These are phyloP conservation scores for Stomatorhinus ivindoensis DNA, from an alignment of 2,113 vertebrate species.

Conservation along the genomic window DNA sequence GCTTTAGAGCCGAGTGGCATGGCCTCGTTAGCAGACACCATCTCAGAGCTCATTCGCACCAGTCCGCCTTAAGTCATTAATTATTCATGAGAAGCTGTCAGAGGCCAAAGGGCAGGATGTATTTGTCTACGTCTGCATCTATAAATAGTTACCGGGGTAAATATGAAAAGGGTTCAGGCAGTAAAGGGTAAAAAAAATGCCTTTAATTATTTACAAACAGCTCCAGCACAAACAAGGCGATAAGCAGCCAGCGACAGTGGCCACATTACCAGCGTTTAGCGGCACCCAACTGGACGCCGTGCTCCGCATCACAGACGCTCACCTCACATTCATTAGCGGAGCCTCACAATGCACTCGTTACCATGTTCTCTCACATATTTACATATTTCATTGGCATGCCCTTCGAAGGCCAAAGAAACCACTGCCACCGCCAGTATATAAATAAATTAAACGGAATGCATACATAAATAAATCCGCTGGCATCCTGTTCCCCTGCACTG, in stretches of 20 bases:
- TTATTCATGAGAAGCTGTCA: conserved; percentile 15
- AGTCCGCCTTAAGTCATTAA: not conserved
- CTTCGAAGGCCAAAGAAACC: not conserved
- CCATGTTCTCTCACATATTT: not conserved
- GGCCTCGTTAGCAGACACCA: not conserved
- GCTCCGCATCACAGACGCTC: not conserved
- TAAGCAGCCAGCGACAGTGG: not conserved
- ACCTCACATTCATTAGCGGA: not conserved
- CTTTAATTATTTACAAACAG: not conserved
- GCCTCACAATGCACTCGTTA: not conserved
- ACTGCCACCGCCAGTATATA: not conserved
- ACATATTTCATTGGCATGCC: not conserved
- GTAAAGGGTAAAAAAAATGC: not conserved
- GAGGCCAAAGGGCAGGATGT: not conserved
- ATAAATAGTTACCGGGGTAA: conserved; percentile 2
- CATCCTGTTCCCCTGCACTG: not conserved
- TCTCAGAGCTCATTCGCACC: not conserved
- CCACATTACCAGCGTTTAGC: not conserved
- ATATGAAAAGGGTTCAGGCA: conserved; percentile 7
- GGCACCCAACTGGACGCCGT: not conserved
- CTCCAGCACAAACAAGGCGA: not conserved
- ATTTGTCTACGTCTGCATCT: not conserved
- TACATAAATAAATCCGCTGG: not conserved
- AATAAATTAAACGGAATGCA: not conserved
- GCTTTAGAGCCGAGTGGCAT: not conserved